A percentile compares a stretch with the other conserved stretches of the same genome.
These are phyloP conservation scores for Lepus timidus DNA, from an alignment of 2,113 vertebrate genomes.

Conservation along the genomic window DNA sequence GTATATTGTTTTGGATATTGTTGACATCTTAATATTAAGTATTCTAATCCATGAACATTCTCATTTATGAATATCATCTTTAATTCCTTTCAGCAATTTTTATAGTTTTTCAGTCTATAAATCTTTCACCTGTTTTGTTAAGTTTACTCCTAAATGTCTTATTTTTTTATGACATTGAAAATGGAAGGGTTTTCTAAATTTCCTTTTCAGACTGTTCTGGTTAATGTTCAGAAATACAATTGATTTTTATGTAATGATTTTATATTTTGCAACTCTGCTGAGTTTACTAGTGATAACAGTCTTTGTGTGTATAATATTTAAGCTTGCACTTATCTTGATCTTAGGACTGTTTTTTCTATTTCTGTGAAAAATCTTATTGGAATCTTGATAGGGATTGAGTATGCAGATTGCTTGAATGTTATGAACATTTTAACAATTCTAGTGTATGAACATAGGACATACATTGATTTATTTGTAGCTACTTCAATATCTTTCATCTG, in stretches of 20 bases:
- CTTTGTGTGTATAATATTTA: too few relatives aligned
- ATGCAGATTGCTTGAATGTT: too few relatives aligned
- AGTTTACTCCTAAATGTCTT: slow-evolving; percentile 2
- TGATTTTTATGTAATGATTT: slow-evolving; percentile 1
- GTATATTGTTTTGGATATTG: neutral
- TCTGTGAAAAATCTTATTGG: too few relatives aligned
- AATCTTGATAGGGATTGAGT: too few relatives aligned
- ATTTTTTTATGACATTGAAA: neutral
- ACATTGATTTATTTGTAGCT: too few relatives aligned
- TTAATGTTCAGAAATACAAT: neutral
- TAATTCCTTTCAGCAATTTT: slow-evolving; percentile 6
- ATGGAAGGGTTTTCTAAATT: neutral
- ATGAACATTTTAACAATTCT: too few relatives aligned
- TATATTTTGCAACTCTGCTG: slow-evolving; percentile 2
- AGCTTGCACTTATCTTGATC: too few relatives aligned
- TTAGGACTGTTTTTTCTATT: too few relatives aligned
- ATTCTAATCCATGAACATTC: neutral
- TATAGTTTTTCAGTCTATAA: neutral
- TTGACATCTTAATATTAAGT: neutral
- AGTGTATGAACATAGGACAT: too few relatives aligned
- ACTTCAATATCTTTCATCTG: too few relatives aligned
- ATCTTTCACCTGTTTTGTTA: too few relatives aligned
- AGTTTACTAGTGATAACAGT: neutral
- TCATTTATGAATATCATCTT: neutral
- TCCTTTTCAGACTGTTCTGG: neutral